Evolutionary conservation across 2,113 vertebrate species (phyloP), one percentile per base, ranked within the genome.

Genomic region (Pelobates fuscus): DNA sequence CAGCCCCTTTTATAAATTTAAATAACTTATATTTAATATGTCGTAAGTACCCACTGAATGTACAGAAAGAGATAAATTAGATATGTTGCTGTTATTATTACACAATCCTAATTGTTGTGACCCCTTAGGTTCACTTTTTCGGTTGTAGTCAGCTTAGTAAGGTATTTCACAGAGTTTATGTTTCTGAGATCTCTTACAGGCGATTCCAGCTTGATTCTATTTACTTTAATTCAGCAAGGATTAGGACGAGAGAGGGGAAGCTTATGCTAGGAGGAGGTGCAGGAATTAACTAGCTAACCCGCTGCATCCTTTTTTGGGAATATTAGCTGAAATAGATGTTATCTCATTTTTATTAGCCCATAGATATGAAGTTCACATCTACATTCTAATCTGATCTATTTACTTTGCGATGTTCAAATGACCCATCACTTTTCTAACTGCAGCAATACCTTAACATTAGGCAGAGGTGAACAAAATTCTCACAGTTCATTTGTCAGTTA

Each of bases 301-400:
- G 68, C 52, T 20, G n/a, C 10, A 55, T 77, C 73, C 73, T 77
- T 77, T 61, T 77, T 77, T 77, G 73, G 73, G 25, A 77, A 68
- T 77, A 25, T 3, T n/a, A n/a, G 10, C 18, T 60, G n/a, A 49
- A 37, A 37, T 43, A 60, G 65, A 68, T 67, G 41, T 24, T 68
- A 61, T 77, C 65, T 68, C 41, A n/a, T 46, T 59, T 67, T 54
- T 32, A 15, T 37, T 52, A 52, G 37, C 65, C n/a, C 41, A 60
- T 59, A 62, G 41, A 58, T 61, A 71, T 49, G 58, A 61, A 62
- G 29, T 55, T 49, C 20, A 57, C 24, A 70, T 58, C 21, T 71
- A 25, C 37, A 58, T 43, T 17, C 43, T 20, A 62, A 62, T 70
- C 32, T 70, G 32, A 70, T 15, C 32, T 27, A 44, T 60, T 49